Evolutionary conservation across 2,113 vertebrate species (phyloP).

Genomic region (Psilopsiagon aymara): DNA sequence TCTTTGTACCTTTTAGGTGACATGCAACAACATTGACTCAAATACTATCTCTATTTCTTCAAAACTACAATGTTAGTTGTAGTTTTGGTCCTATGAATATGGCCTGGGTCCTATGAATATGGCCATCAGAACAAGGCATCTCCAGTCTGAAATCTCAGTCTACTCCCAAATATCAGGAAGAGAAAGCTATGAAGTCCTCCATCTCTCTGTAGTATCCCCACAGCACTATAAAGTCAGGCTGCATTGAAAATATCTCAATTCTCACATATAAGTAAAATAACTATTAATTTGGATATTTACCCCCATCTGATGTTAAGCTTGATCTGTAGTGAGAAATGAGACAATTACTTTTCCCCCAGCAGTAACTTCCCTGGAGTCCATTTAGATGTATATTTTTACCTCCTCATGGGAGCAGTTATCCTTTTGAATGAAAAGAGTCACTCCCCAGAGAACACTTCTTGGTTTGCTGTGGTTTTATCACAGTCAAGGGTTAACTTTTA

Average conservation of each 20-base stretch:
- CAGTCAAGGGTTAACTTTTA: conserved; percentile 9
- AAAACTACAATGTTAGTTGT: neutral
- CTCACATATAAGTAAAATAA: neutral
- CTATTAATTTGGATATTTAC: neutral
- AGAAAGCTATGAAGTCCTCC: neutral
- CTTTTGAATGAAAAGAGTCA: neutral
- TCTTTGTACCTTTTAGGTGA: neutral
- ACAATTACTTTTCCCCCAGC: neutral
- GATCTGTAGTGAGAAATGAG: neutral
- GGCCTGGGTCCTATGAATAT: neutral
- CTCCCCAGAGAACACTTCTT: neutral
- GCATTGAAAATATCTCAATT: neutral
- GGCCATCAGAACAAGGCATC: neutral
- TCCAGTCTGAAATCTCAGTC: neutral
- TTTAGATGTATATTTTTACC: neutral
- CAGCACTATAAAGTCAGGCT: neutral
- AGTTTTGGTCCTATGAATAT: neutral
- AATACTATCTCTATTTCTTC: neutral
- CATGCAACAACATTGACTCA: neutral
- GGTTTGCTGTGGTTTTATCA: neutral
- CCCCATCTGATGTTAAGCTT: neutral
- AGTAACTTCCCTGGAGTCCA: neutral
- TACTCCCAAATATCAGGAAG: neutral
- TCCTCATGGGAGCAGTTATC: neutral
- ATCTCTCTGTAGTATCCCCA: neutral